Evolutionary conservation across 2,888 invertebrate species (phyloP).

Genomic region (Ectobius pallidus): DNA sequence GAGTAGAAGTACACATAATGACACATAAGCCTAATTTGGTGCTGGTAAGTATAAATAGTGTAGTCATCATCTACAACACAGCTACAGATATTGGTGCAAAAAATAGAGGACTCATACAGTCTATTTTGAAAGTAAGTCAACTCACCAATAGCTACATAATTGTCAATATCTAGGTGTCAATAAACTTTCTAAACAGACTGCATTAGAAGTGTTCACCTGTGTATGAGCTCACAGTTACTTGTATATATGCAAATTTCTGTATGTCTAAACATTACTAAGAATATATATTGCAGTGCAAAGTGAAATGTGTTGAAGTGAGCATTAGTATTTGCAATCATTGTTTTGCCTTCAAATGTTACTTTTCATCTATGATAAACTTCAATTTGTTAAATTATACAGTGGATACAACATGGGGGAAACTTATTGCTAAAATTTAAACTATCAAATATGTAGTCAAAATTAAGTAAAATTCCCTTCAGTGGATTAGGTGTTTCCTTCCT

Average conservation of each 20-base stretch:
- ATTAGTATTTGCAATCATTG: conserved; percentile 34
- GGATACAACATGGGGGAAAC: too few species aligned
- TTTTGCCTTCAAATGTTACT: not conserved
- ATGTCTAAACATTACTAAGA: conserved; percentile 34
- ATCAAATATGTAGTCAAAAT: too few species aligned
- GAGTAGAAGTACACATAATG: conserved; percentile 12
- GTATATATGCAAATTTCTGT: conserved; percentile 29
- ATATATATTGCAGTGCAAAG: conserved; percentile 40
- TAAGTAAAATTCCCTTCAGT: too few species aligned
- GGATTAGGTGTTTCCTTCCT: too few species aligned
- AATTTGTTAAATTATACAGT: too few species aligned
- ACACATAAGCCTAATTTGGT: conserved; percentile 21
- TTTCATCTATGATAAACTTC: too few species aligned
- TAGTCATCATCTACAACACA: conserved; percentile 24
- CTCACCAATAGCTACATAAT: too few species aligned
- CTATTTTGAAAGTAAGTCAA: conserved; percentile 8
- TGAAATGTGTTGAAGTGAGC: conserved; percentile 32
- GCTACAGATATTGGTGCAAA: conserved; percentile 24
- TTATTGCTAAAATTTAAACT: too few species aligned
- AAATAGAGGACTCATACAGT: conserved; percentile 7
- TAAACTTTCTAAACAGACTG: conserved; percentile 33
- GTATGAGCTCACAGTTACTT: conserved; percentile 31
- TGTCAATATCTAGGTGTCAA: too few species aligned
- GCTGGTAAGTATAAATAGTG: conserved; percentile 11
- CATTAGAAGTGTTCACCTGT: conserved; percentile 30